Percentiles rank a stretch among this genome's conserved stretches.
These are phyloP conservation scores for Sinotaia quadrata DNA, from an alignment of 2,888 invertebrate species.

Conservation along the genomic window DNA sequence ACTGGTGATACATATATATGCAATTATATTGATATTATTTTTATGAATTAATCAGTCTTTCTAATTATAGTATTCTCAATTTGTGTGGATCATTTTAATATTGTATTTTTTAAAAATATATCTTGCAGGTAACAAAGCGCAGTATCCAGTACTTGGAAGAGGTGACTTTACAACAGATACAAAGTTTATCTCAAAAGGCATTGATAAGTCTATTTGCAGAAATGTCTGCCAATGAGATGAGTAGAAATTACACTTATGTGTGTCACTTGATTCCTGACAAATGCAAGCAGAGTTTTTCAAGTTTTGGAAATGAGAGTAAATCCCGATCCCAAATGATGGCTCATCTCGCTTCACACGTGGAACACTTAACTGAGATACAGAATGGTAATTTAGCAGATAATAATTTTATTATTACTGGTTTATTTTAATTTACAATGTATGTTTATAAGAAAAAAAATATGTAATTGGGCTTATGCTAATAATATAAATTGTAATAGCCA, in stretches of 20 bases:
- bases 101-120: too few species aligned
- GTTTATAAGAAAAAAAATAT: too few species aligned
- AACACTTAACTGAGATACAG: constrained; percentile 33
- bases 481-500: too few species aligned
- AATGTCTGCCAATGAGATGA: constrained; percentile 75
- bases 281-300: constrained; percentile 74
- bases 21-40: too few species aligned
- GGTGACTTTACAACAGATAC: constrained; percentile 65
- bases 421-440: too few species aligned
- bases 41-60: too few species aligned
- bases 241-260: constrained; percentile 74
- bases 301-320: constrained; percentile 76
- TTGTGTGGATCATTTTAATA: too few species aligned
- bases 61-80: too few species aligned
- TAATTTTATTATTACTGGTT: too few species aligned
- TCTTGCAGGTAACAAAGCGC: constrained; percentile 49
- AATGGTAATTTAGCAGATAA: too few species aligned
- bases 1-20: too few species aligned
- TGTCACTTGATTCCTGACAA: constrained; percentile 74
- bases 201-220: constrained; percentile 74
- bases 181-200: constrained; percentile 73
- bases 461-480: too few species aligned
- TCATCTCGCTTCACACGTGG: constrained; percentile 74
- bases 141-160: constrained; percentile 51
- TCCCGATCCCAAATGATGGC: constrained; percentile 75